Evolutionary conservation across 2,797 vertebrate species (phyloP).

Genomic region (Dicrostonyx torquatus): DNA sequence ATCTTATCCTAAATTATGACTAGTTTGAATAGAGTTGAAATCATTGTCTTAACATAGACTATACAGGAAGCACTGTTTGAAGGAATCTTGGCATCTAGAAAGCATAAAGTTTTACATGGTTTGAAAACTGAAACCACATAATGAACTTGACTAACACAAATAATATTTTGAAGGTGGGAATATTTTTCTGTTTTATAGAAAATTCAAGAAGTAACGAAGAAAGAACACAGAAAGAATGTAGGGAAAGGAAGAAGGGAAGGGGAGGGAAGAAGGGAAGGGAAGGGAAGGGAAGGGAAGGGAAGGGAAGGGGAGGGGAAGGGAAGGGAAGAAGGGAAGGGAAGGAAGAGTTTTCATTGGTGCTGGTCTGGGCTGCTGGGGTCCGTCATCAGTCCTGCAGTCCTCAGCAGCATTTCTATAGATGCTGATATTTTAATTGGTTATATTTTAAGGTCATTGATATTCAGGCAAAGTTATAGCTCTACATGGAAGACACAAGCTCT

Average conservation of each 20-base stretch:
- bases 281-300: no score
- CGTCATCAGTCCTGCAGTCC: background rate
- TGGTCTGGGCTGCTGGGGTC: background rate
- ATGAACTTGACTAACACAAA: background rate
- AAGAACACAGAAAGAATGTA: background rate
- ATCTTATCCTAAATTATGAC: background rate
- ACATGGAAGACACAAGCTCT: background rate
- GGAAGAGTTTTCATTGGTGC: background rate
- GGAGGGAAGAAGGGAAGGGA: no score
- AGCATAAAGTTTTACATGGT: background rate
- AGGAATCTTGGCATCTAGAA: background rate
- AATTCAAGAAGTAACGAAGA: background rate
- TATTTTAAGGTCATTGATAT: conserved; percentile 5
- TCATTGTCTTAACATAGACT: background rate
- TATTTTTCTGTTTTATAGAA: conserved; percentile 11
- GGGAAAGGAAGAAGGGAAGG: rapidly evolving
- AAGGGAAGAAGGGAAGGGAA: rapidly evolving
- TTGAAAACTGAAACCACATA: background rate
- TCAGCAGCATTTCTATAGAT: background rate
- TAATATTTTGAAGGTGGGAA: background rate
- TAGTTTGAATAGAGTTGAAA: background rate
- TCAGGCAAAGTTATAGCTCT: conserved; percentile 26
- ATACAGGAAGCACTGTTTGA: background rate
- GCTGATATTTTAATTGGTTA: background rate
- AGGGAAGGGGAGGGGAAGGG: no score